Conservation (phyloP, 2,888 invertebrate genomes). For the Tubulanus polymorphus region DNA sequence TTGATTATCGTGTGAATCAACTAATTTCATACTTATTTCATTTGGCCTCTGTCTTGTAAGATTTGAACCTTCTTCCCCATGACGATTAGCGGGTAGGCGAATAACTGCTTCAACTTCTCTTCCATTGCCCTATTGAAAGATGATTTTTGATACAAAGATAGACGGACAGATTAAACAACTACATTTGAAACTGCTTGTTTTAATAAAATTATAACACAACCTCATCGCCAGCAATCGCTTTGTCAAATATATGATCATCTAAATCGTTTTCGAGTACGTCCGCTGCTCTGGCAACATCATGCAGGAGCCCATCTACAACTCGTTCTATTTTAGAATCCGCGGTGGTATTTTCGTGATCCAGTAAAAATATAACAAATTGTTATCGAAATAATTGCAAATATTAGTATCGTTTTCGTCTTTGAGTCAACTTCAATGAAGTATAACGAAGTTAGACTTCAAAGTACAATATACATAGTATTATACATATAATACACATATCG, state of each 20-base stretch:
- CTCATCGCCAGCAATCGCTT: conserved; percentile 11
- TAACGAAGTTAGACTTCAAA: too few species aligned
- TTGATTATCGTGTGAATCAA: conserved; percentile 28
- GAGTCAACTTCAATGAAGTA: too few species aligned
- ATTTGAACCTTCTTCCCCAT: neutral
- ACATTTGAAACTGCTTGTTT: neutral
- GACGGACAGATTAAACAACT: neutral
- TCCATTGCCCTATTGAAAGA: conserved; percentile 12
- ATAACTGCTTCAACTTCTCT: conserved; percentile 23
- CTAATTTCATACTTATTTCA: conserved; percentile 18
- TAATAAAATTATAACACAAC: neutral
- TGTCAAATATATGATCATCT: conserved; percentile 24
- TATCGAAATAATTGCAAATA: too few species aligned
- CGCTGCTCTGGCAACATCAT: conserved; percentile 24
- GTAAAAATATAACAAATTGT: too few species aligned
- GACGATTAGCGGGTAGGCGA: conserved; percentile 13
- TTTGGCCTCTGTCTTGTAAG: too few species aligned
- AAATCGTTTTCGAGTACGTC: conserved; percentile 24
- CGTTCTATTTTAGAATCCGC: conserved; percentile 20
- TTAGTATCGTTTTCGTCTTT: too few species aligned
- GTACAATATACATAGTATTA: too few species aligned
- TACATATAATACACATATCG: too few species aligned
- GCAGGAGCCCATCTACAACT: conserved; percentile 22
- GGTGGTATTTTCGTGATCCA: too few species aligned
- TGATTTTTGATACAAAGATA: neutral